Percentiles rank a stretch among this genome's conserved stretches.
These are phyloP conservation scores for Trichogramma pretiosum DNA, from an alignment of 1,140 invertebrate genomes.

Conservation along the genomic window DNA sequence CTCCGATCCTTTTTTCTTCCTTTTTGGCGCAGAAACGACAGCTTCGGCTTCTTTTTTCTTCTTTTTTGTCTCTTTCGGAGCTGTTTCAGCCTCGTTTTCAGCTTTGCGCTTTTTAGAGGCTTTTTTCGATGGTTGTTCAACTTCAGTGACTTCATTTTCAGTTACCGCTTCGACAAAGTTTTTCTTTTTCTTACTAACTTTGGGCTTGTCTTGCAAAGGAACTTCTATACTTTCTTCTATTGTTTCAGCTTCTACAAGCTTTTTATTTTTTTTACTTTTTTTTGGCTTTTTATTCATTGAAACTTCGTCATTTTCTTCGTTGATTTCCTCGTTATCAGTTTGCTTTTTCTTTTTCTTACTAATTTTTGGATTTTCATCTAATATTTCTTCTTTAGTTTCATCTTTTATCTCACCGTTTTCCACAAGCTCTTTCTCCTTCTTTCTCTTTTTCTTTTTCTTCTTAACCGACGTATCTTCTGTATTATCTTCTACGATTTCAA, in stretches of 20 bases:
- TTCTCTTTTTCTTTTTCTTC: background rate
- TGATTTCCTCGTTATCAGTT: background rate
- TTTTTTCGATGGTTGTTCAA: background rate
- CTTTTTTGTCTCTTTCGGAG: background rate
- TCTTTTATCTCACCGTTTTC: background rate
- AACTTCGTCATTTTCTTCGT: background rate
- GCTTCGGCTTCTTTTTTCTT: background rate
- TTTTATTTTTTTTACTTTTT: background rate
- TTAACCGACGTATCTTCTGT: background rate
- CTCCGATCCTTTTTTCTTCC: too few species aligned
- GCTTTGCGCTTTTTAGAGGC: background rate
- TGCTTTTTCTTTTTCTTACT: background rate
- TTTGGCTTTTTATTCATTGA: background rate
- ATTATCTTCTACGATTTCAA: background rate
- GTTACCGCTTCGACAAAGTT: too few species aligned
- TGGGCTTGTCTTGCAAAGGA: too few species aligned
- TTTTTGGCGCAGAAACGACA: too few species aligned
- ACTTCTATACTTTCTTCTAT: background rate
- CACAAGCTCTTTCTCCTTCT: too few species aligned
- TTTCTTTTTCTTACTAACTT: too few species aligned
- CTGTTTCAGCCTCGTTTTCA: background rate
- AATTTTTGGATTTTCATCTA: background rate
- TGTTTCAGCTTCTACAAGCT: background rate
- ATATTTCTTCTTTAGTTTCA: background rate
- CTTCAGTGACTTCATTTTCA: too few species aligned